These are phyloP conservation scores for Pseudonaja textilis DNA, from an alignment of 2,113 vertebrate species.

Conservation along the genomic window DNA sequence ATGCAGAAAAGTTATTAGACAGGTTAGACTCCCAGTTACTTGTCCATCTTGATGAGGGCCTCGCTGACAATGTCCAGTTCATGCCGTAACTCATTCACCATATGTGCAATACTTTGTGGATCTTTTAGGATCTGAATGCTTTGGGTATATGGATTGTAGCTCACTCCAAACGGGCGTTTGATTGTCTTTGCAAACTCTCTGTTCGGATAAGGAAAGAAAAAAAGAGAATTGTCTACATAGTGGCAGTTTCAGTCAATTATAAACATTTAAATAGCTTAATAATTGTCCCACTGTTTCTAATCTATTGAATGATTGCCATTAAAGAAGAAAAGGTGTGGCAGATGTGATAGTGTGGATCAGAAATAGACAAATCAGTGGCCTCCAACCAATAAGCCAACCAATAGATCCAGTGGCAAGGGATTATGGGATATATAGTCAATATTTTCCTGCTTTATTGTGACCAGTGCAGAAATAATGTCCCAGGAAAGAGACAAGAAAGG, in stretches of 20 bases:
- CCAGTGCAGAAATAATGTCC: not conserved
- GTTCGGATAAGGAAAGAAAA: slow-evolving; percentile 30
- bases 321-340: not conserved
- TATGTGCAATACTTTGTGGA: slow-evolving; percentile 82
- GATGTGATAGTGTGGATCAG: not conserved
- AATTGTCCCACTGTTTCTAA: not conserved
- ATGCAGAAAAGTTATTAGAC: not conserved
- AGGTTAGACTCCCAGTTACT: slow-evolving; percentile 78
- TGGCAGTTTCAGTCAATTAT: not conserved
- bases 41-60: slow-evolving; percentile 86
- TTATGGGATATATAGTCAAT: not conserved
- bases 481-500: not conserved
- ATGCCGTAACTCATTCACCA: slow-evolving; percentile 87
- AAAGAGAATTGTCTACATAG: not conserved
- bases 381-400: not conserved
- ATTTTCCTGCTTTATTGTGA: not conserved
- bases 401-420: not conserved
- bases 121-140: slow-evolving; percentile 91
- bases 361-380: not conserved
- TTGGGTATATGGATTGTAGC: slow-evolving; percentile 94
- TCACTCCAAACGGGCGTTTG: slow-evolving; percentile 92
- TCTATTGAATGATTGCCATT: not conserved
- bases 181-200: slow-evolving; percentile 98
- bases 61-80: slow-evolving; percentile 91
- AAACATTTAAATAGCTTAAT: not conserved